Base-by-base conservation (phyloP, 1,140 invertebrate genomes). In the Trachymyrmex septentrionalis region DNA sequence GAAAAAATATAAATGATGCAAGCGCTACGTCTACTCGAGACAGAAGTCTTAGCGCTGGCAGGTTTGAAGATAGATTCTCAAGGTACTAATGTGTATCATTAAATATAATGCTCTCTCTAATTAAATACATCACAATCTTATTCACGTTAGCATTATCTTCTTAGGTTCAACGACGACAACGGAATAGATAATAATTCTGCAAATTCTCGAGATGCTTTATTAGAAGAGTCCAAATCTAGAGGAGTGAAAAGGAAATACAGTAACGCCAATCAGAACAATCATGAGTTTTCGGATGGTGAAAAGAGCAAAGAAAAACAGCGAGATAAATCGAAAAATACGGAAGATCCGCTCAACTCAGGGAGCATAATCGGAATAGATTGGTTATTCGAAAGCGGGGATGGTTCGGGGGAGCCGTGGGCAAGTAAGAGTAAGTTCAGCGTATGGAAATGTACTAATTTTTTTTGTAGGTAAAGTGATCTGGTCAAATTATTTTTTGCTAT, bases 311-410 rank as follows among this genome's bases (percentile, higher is more conserved):
- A 95, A 7, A 93, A 89, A 34, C 71, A 72, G 5, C 67, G 78
- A 16, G 93, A 93, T 1, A 94, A 93, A 75, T 82, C 87, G 3
- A 95, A 95, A 78, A 94, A 92, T 34, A 73, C 90, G 7, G 94
- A 95, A 24, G 95, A 95, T 66, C 92, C 94, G 12, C 76, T 92
- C 3, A 94, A 94, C 67, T 87, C 92, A 0, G 94, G 93, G 44
- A 95, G 94, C 59, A 89, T 95, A 21, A 95, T 95, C 66, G 96
- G 96, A 9, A 93, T 96, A 38, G 94, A 96, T 87, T 96, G 95
- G 95, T 92, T 96, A 1, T 96, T 96, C 88, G 96, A 96, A 34
- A 94, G 95, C 64, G 94, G 94, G 7, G 95, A 96, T 67, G 93
- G 87, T 53, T 86, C 88, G 9, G 90, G 93, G 59, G 95, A 95